These are phyloP conservation scores for Epiblema foenella DNA, from an alignment of 2,888 invertebrate species.

Conservation along the genomic window DNA sequence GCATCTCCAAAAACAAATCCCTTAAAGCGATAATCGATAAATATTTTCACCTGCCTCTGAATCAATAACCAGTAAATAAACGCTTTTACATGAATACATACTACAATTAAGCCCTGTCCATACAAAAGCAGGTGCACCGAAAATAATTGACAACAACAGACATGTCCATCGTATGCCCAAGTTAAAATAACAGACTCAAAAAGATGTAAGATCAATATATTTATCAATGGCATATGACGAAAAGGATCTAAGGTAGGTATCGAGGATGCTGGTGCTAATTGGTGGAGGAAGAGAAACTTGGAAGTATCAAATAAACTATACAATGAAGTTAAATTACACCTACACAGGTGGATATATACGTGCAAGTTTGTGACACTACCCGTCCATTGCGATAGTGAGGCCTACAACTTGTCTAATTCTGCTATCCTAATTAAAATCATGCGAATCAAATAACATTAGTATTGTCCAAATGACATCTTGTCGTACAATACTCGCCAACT, in stretches of 20 bases:
- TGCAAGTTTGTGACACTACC: no score
- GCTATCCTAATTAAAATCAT: no score
- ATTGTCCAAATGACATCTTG: no score
- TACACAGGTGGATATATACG: background rate
- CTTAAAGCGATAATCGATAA: background rate
- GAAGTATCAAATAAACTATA: constrained; percentile 21
- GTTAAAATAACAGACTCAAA: background rate
- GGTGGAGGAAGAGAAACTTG: background rate
- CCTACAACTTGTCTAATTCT: no score
- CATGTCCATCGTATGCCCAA: constrained; percentile 1
- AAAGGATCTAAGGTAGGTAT: background rate
- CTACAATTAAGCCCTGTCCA: constrained; percentile 2
- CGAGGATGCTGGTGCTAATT: constrained; percentile 11
- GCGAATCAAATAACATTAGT: no score
- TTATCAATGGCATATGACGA: background rate
- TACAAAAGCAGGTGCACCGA: constrained; percentile 32
- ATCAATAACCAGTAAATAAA: constrained; percentile 20
- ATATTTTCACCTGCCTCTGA: constrained; percentile 6
- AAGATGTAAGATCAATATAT: background rate
- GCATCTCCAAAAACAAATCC: background rate
- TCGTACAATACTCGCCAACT: no score
- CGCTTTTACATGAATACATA: constrained; percentile 16
- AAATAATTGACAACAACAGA: constrained; percentile 36
- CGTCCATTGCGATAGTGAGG: no score
- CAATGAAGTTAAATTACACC: constrained; percentile 14